Base-by-base conservation (phyloP, 2,113 vertebrate genomes). In the Calyptommatus sinebrachiatus region DNA sequence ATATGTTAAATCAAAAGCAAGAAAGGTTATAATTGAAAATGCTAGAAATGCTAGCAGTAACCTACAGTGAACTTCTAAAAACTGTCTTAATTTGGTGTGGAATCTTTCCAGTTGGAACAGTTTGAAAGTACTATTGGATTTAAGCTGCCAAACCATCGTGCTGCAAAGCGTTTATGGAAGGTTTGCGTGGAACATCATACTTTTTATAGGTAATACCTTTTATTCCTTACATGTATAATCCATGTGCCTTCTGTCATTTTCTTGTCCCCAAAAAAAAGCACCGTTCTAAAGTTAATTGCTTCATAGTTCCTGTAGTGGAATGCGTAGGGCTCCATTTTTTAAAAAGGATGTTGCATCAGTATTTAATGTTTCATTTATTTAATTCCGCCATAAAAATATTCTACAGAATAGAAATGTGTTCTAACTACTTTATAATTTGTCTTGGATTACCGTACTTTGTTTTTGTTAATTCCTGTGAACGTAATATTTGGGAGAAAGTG, bases 61-160 rank as follows among this genome's bases (percentile, higher is more conserved):
- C 85, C 76, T 81, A 69, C 66, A 86, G 31, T 21, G 53, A 80
- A 18, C 24, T 74, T 41, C 86, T 81, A 84, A n/a, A 21, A 87
- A 88, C 73, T 61, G 6, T 1, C 1, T 81, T 92, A 69, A 93
- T 86, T 77, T 48, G 75, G 50, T 84, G 4, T 90, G 84, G 67
- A 71, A 94, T 84, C 85, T 80, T 95, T 90, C 21, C 68, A 99
- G 98, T 93, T 94, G 76, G 98, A 99, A 93, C 97, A 99, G 92
- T 99, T 99, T 91, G 98, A 99, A 93, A 99, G 97, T 89, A 99
- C 97, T 24, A 98, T 99, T 90, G 98, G 98, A 71, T 99, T 99
- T 90, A 99, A 99, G 90, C 93, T 99, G 79, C 96, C 97, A 90
- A 99, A 98, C 88, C 97, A 99, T 84, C 96, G 97, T 11, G 96